Percentiles rank a stretch among this genome's conserved stretches.
phyloP scores from a whole-genome alignment of 2,113 vertebrate species.

The Phyllostomus hastatus region DNA sequence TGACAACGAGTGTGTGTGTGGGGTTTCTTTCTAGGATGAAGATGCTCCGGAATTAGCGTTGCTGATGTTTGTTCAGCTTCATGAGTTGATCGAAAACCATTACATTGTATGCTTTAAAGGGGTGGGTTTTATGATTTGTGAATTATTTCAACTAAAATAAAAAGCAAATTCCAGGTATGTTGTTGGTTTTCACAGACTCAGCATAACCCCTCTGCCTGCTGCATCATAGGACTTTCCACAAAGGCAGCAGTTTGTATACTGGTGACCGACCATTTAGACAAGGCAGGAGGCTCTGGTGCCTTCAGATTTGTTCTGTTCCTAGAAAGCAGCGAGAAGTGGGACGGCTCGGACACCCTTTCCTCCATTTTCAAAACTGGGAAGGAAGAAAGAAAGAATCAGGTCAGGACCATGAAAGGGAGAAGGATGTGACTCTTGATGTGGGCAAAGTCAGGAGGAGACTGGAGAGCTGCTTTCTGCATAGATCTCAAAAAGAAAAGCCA shows the following conservation, averaged over 20 bases:
- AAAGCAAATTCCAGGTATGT: background rate
- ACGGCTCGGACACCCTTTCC: background rate
- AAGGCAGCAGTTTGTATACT: background rate
- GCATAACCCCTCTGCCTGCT: background rate
- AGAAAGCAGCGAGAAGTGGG: background rate
- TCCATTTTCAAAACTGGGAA: background rate
- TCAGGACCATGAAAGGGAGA: background rate
- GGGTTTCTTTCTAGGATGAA: background rate
- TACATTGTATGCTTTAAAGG: background rate
- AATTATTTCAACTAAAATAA: background rate
- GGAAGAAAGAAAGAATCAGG: background rate
- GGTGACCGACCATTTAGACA: background rate
- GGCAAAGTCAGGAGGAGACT: background rate
- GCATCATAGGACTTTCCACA: too few species aligned
- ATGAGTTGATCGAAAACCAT: background rate
- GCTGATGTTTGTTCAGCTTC: background rate
- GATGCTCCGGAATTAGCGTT: background rate
- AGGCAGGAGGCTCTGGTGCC: background rate
- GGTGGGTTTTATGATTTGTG: background rate
- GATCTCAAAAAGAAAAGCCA: background rate
- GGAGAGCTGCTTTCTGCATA: background rate
- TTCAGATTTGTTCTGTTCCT: background rate
- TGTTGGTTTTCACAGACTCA: background rate
- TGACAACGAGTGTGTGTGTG: background rate
- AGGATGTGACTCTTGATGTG: background rate